Percentiles rank a stretch among this genome's conserved stretches.
Evolutionary conservation across 2,113 vertebrate species (phyloP).

Genomic region (Thamnophis sirtalis): DNA sequence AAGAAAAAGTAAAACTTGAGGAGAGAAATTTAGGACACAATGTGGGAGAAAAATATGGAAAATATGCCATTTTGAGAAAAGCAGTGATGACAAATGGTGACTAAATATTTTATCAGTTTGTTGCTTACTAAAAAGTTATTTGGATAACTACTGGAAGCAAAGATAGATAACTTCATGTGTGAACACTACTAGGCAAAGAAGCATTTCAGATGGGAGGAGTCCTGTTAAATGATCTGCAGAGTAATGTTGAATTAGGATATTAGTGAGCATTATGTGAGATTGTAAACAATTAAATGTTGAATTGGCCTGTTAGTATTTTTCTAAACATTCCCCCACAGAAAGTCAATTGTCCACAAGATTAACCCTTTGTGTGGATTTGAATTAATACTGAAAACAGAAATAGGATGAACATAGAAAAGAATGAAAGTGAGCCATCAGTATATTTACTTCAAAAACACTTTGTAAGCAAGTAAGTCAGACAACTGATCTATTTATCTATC

Average conservation of each 20-base stretch:
- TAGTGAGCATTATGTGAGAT: neutral
- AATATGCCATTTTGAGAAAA: slow-evolving; percentile 59
- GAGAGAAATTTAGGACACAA: slow-evolving; percentile 78
- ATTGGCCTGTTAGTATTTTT: neutral
- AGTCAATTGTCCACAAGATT: neutral
- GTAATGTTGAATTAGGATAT: neutral
- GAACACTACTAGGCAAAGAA: neutral
- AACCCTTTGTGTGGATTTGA: neutral
- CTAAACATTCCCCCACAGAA: neutral
- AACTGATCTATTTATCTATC: neutral
- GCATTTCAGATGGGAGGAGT: neutral
- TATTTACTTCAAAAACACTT: neutral
- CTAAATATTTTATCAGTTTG: slow-evolving; percentile 65
- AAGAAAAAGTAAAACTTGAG: slow-evolving; percentile 75
- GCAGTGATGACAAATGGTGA: slow-evolving; percentile 58
- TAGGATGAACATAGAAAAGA: neutral
- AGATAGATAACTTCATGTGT: slow-evolving; percentile 2
- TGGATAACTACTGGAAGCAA: neutral
- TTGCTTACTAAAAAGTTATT: slow-evolving; percentile 44
- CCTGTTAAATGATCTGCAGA: neutral
- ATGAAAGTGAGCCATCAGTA: neutral
- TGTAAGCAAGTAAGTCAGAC: neutral
- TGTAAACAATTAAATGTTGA: neutral
- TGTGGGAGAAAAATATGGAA: slow-evolving; percentile 72
- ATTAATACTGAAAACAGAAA: neutral